Evolutionary conservation across 2,113 vertebrate genomes (phyloP), one percentile per base, ranked within the genome.

Genomic region (Lagenorhynchus albirostris): DNA sequence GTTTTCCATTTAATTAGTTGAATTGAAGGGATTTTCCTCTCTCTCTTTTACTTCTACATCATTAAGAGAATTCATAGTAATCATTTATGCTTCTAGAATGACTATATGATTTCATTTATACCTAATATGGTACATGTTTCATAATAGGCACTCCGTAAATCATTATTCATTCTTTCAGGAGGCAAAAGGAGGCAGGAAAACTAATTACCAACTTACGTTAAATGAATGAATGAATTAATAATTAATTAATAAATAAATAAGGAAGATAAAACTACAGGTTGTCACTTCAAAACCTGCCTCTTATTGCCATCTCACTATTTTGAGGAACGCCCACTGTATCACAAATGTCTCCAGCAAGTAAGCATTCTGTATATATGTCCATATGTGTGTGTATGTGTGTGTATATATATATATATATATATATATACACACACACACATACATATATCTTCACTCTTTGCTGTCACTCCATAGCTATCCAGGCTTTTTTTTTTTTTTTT

Each of bases 151-250:
- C 5, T 88, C 44, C 76, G 4, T 63, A 74, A 86, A 21, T 86
- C 18, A 73, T 70, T 81, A 47, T 55, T 87, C 33, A 33, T 91
- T 89, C 47, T 91, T 96, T 95, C 50, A 84, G 91, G 55, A 90
- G 33, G n/a, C 23, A 89, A 68, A 83, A 50, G 38, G 31, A 26
- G 33, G 33, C 9, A 47, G 41, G 21, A 76, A 44, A 87, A n/a
- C 55, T 92, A 62, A 47, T 55, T n/a, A 65, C 36, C 18, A 47
- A 50, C 36, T 85, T 41, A 88, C 11, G 62, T 36, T 58, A 90
- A 87, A 23, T 73, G 23, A 25, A 92, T 80, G 18, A 47, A 77
- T 92, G 11, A 31, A 53, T 53, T 15, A 53, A 53, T 53, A 53
- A 50, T 50, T 53, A 77, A 47, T 76, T 76, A 76, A 55, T 67